Evolutionary conservation across 2,888 invertebrate species (phyloP), one percentile per base, ranked within the genome.

Genomic region (Hemaris fuciformis): DNA sequence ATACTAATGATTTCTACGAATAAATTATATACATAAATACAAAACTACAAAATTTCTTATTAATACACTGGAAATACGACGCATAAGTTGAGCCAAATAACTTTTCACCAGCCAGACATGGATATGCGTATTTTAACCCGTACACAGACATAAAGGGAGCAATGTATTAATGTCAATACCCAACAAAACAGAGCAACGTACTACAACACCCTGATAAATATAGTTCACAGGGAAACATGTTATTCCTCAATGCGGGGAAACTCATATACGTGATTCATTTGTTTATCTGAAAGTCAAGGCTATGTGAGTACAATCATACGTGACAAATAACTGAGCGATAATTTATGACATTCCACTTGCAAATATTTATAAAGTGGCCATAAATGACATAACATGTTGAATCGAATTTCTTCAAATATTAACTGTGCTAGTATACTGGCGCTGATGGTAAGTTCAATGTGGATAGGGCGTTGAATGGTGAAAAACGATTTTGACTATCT

Each of bases 211-310:
- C 46, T 13, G 46, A 46, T 46, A 10, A 27, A 27, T 31, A 31
- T 20, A 7, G n/a, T n/a, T 25, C 20, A 48, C 25, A 13, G 13
- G 41, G 34, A 22, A 53, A 22, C 34, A 45, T 43, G 25, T 61
- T 41, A 25, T 61, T 56, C 53, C 43, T 31, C 43, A 63, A 59
- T 58, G 59, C 59, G 25, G 57, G 59, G 61, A 61, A 61, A 46
- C 31, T 42, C 53, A 57, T 20, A 15, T 13, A 25, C 43, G 48
- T 74, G 72, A 77, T 68, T 77, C 66, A 74, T 66, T 66, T 66
- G 64, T 72, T 76, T 73, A 71, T 73, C 66, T 65, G 68, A 70
- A 68, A 66, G 71, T 72, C 72, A 72, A 73, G 73, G 67, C 22
- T 59, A 59, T 43, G 15, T 31, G 56, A 58, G 48, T 59, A 57